Evolutionary conservation across 2,797 vertebrate species (phyloP), one percentile per base, ranked within the genome.

Genomic region (Muscicapa comitata): DNA sequence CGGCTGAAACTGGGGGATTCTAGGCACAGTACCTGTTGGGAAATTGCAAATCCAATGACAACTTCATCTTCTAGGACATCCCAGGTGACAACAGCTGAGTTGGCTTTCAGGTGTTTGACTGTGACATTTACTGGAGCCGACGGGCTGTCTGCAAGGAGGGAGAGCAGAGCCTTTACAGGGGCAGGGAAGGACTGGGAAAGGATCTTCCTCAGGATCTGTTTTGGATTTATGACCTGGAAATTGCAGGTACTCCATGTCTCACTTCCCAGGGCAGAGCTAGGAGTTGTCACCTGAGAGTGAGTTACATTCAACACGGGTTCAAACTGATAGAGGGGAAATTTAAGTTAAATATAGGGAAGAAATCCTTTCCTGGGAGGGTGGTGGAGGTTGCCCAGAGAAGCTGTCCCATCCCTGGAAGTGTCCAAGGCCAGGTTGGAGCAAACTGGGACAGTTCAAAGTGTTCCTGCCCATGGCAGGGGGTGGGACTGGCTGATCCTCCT

Each of bases 41-140:
- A 99, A 96, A 99, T 98, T 67, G 99, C 99, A 91, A 99, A 99
- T 93, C 99, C 99, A 31, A 99, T 99, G 98, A 99, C 99, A 23
- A 98, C 99, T 93, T 99, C 99, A 9, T 99, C 99, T 88, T 99
- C 99, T 88, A 98, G 97, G 90, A 99, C 99, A 35, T 99, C 99
- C 99, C 99, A 99, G 74, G 99, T 99, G 96, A 99, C 99, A 91
- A 99, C 97, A 1, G 99, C 99, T 0, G 99, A 99, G 98, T 99
- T 99, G 96, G 98, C 99, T 97, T 99, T 99, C 86, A 99, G 98
- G 91, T 99, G 98, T 97, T 98, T 98, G 97, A 99, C 98, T 21
- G 99, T 99, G 98, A 99, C 99, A 84, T 99, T 99, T 67, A 99
- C 98, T 3, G 99, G 99, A 89, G 99, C 99, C 17, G 99, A 99